Percentiles rank a stretch among this genome's conserved stretches.
Evolutionary conservation across 2,113 vertebrate species (phyloP).

Genomic region (Craseonycteris thonglongyai): DNA sequence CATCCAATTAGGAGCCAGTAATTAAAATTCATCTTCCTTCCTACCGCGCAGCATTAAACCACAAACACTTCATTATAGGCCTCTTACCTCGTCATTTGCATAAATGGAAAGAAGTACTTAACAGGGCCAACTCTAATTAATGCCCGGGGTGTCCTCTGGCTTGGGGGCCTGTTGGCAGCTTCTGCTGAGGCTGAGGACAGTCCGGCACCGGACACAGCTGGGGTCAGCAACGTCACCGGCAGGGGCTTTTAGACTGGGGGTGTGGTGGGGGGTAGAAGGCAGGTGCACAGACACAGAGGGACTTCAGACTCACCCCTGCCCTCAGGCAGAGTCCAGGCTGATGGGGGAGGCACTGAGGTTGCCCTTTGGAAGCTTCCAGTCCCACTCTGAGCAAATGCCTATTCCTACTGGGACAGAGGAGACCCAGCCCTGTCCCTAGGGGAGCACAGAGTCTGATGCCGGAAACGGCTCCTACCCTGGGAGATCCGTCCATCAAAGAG

Average conservation of each 20-base stretch:
- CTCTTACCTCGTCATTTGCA: constrained; percentile 80
- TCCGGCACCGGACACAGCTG: neutral
- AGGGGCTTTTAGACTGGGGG: neutral
- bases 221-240: neutral
- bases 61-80: constrained; percentile 82
- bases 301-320: neutral
- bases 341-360: too few species aligned
- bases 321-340: neutral
- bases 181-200: neutral
- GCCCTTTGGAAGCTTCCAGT: too few species aligned
- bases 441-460: neutral
- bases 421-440: neutral
- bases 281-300: fast-evolving
- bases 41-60: constrained; percentile 68
- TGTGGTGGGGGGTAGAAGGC: fast-evolving
- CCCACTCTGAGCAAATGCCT: fast-evolving
- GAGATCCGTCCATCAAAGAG: neutral
- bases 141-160: neutral
- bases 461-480: too few species aligned
- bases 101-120: constrained; percentile 78
- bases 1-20: constrained; percentile 81
- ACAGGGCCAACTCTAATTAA: constrained; percentile 68
- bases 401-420: neutral
- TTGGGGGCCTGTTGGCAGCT: neutral
- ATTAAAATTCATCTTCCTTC: constrained; percentile 84